A percentile compares a stretch with the other conserved stretches of the same genome.
Conservation (phyloP, 2,113 vertebrate genomes). For the Oncorhynchus kisutch region DNA sequence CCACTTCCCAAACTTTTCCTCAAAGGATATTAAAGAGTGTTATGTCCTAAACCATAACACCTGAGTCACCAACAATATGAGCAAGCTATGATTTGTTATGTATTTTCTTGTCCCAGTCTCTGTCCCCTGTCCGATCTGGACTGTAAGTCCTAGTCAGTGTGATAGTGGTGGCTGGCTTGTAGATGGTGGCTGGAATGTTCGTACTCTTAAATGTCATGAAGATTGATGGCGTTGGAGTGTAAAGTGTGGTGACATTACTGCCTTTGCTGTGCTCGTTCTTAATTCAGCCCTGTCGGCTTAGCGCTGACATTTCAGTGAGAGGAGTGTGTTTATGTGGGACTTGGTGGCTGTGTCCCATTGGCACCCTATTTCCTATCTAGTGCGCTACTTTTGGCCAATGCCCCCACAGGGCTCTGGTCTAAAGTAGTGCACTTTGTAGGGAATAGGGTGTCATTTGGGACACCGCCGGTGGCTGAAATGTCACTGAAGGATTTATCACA, state of each 20-base stretch:
- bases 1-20: too few species aligned
- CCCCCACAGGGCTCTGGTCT: not conserved
- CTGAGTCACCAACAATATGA: too few species aligned
- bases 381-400: too few species aligned
- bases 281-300: conserved; percentile 64
- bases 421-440: not conserved
- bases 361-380: too few species aligned
- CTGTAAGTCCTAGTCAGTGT: not conserved
- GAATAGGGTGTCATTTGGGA: not conserved
- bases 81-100: too few species aligned
- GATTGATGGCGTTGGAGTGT: conserved; percentile 60
- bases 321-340: conserved; percentile 57
- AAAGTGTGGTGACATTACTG: conserved; percentile 73
- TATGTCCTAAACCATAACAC: too few species aligned
- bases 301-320: conserved; percentile 65
- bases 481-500: conserved; percentile 65
- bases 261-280: conserved; percentile 56
- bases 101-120: not conserved
- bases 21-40: too few species aligned
- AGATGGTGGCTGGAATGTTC: conserved; percentile 18
- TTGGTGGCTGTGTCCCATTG: conserved; percentile 32
- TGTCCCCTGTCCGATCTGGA: not conserved
- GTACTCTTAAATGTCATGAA: conserved; percentile 69
- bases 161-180: conserved; percentile 20
- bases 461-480: conserved; percentile 52